These are phyloP conservation scores for Montipora efflorescens DNA, from an alignment of 64 coral and sea anemone species.

Conservation along the genomic window DNA sequence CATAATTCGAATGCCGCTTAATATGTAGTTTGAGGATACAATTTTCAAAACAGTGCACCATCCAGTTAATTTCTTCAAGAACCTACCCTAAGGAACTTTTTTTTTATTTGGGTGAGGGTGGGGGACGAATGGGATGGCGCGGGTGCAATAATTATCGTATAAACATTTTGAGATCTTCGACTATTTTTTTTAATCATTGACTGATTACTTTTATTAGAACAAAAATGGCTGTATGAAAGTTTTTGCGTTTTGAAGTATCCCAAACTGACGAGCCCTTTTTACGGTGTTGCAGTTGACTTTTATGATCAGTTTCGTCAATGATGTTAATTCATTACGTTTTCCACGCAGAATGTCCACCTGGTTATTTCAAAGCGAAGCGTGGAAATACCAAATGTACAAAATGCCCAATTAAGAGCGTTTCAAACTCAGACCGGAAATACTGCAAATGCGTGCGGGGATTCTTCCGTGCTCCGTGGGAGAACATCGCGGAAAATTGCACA, in stretches of 20 bases:
- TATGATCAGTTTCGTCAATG: background rate
- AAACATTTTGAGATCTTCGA: too few relatives aligned
- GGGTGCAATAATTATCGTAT: too few relatives aligned
- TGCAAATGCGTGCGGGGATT: slow-evolving; percentile 50
- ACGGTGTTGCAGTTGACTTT: background rate
- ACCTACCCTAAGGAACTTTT: too few relatives aligned
- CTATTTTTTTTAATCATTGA: background rate
- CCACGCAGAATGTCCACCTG: slow-evolving; percentile 4
- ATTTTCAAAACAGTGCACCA: too few relatives aligned
- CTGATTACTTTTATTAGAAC: background rate
- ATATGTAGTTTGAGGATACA: too few relatives aligned
- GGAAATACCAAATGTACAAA: slow-evolving; percentile 41
- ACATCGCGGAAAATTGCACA: slow-evolving; percentile 29
- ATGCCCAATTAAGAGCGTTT: slow-evolving; percentile 43
- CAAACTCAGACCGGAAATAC: slow-evolving; percentile 19
- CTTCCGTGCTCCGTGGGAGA: slow-evolving; percentile 35
- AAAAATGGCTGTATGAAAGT: too few relatives aligned
- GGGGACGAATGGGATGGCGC: too few relatives aligned
- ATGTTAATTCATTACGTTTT: background rate
- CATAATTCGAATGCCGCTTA: too few relatives aligned
- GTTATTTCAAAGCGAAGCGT: slow-evolving; percentile 46
- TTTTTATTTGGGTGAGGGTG: too few relatives aligned
- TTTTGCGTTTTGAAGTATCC: too few relatives aligned
- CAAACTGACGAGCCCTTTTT: background rate
- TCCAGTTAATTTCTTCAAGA: too few relatives aligned